phyloP scores from a whole-genome alignment of 2,797 vertebrate species.

The Salarias fasciatus region DNA sequence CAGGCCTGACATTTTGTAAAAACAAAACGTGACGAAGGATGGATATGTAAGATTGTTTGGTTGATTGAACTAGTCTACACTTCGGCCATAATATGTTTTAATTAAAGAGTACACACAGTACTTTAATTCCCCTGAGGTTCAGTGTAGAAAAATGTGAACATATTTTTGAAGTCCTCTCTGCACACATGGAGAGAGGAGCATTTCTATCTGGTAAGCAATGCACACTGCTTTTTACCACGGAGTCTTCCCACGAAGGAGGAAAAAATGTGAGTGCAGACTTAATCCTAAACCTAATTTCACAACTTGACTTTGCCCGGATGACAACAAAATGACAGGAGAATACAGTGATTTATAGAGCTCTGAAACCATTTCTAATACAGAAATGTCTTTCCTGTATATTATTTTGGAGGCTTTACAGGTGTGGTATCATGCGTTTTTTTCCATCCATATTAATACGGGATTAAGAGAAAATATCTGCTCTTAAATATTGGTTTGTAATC shows the following conservation, averaged over 20 bases:
- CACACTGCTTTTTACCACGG: no score
- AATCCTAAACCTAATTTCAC: slow-evolving; percentile 2
- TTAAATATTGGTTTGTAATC: slow-evolving; percentile 20
- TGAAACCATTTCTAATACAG: neutral
- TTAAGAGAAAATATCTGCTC: slow-evolving; percentile 18
- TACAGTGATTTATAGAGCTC: slow-evolving; percentile 3
- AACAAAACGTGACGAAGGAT: no score
- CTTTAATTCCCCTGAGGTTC: neutral
- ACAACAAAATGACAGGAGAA: slow-evolving; percentile 6
- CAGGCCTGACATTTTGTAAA: no score
- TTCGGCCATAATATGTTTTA: neutral
- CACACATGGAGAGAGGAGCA: no score
- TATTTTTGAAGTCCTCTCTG: neutral
- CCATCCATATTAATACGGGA: slow-evolving; percentile 14
- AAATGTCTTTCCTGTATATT: slow-evolving; percentile 1
- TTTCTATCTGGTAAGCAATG: no score
- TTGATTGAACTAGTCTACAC: neutral
- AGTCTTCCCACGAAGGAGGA: no score
- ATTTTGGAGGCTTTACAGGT: slow-evolving; percentile 17
- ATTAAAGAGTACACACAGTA: slow-evolving; percentile 4
- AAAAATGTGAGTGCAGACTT: neutral
- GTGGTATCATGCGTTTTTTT: neutral
- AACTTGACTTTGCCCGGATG: slow-evolving; percentile 11
- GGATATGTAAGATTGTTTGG: neutral
- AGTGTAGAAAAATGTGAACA: neutral